These are phyloP conservation scores for Heteromormyrus szaboi DNA, from an alignment of 2,797 vertebrate species.

Conservation along the genomic window DNA sequence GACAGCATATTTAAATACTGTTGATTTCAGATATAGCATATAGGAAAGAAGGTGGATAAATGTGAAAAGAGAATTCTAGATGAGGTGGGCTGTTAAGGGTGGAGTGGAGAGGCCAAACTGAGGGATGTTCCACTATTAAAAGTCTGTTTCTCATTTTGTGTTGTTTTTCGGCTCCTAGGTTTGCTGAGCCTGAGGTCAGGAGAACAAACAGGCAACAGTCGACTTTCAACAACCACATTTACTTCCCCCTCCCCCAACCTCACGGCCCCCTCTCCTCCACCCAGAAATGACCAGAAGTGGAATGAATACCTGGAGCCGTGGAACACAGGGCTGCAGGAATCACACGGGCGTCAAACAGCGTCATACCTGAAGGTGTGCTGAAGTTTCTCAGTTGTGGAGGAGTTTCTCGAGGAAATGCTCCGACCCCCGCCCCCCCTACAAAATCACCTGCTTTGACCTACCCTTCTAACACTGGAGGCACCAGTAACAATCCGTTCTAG, in stretches of 20 bases:
- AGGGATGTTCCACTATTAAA: neutral
- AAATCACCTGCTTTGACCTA: slow-evolving; percentile 37
- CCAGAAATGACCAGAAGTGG: slow-evolving; percentile 52
- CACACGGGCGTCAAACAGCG: slow-evolving; percentile 27
- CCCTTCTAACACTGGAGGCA: neutral
- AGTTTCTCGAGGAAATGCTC: slow-evolving; percentile 31
- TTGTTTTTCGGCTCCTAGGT: slow-evolving; percentile 50
- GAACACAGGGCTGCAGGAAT: slow-evolving; percentile 53
- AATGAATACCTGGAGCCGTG: slow-evolving; percentile 54
- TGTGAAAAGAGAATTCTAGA: neutral
- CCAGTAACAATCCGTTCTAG: slow-evolving; percentile 31
- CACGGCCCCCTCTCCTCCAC: slow-evolving; percentile 21
- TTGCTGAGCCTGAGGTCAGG: slow-evolving; percentile 50
- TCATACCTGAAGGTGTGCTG: slow-evolving; percentile 36
- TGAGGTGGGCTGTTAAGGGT: neutral
- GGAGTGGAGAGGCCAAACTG: neutral
- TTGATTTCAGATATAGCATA: neutral
- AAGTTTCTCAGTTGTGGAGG: slow-evolving; percentile 48
- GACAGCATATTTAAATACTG: neutral
- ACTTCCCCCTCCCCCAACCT: slow-evolving; percentile 25
- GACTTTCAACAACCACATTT: neutral
- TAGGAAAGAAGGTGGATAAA: neutral
- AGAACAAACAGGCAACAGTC: slow-evolving; percentile 48
- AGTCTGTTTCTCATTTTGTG: slow-evolving; percentile 9
- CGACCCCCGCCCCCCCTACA: neutral